Conservation (phyloP, 2,113 vertebrate species). For the Rhynchomys soricoides region DNA sequence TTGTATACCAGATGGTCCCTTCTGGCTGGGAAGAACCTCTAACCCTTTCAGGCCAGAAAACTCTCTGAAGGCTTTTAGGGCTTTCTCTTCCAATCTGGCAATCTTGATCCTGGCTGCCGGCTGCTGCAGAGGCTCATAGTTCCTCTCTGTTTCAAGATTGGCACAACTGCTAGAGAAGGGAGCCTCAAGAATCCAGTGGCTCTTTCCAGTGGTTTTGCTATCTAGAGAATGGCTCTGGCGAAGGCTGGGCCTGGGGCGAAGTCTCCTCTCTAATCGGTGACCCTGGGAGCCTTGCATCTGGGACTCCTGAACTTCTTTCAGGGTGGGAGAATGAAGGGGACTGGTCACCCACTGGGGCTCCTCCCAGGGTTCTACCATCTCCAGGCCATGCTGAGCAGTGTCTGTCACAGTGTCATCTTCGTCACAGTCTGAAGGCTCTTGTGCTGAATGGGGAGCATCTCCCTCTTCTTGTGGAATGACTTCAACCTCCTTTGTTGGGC, state of each 20-base stretch:
- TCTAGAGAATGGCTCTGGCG: constrained; percentile 89
- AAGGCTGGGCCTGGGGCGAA: constrained; percentile 85
- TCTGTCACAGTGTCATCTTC: constrained; percentile 89
- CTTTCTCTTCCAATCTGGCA: constrained; percentile 68
- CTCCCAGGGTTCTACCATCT: constrained; percentile 96
- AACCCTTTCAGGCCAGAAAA: constrained; percentile 62
- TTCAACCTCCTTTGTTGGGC: constrained; percentile 66
- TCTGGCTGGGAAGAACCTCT: constrained; percentile 38
- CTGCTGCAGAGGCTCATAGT: constrained; percentile 56
- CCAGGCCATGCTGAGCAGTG: constrained; percentile 88
- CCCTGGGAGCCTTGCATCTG: constrained; percentile 69
- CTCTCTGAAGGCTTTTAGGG: constrained; percentile 66
- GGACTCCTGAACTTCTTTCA: constrained; percentile 87
- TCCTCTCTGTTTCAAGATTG: constrained; percentile 66
- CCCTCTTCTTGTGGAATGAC: constrained; percentile 70
- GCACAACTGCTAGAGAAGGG: constrained; percentile 79
- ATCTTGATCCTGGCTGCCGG: constrained; percentile 31
- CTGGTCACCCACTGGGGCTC: constrained; percentile 98
- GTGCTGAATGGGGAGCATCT: constrained; percentile 79
- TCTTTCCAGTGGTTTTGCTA: constrained; percentile 83
- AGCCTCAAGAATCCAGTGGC: constrained; percentile 82
- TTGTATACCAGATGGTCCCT: constrained; percentile 52
- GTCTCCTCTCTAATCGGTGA: constrained; percentile 73
- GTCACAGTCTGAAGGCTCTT: constrained; percentile 87
- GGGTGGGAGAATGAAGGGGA: constrained; percentile 94